A percentile compares a stretch with the other conserved stretches of the same genome.
Conservation (phyloP, 1,140 invertebrate species). For the Drosophila funebris region DNA sequence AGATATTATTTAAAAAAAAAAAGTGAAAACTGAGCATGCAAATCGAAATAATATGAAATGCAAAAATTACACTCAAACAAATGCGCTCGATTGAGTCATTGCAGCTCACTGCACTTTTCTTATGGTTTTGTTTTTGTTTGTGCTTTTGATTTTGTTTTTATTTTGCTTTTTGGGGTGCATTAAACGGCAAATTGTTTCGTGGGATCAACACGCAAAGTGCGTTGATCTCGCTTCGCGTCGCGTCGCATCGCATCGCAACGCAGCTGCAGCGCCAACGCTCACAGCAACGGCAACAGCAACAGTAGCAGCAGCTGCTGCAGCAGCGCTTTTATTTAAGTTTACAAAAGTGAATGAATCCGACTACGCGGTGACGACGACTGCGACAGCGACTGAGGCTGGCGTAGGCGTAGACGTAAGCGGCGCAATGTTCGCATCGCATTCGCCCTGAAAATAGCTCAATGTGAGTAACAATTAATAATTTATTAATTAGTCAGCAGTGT, state of each 20-base stretch:
- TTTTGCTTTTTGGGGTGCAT: constrained; percentile 70
- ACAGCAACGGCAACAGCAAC: constrained; percentile 20
- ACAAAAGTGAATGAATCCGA: constrained; percentile 73
- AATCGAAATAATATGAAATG: constrained; percentile 49
- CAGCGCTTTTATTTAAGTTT: constrained; percentile 44
- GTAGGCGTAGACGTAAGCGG: constrained; percentile 29
- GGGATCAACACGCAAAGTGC: constrained; percentile 78
- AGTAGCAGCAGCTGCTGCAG: constrained; percentile 8
- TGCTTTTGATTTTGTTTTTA: constrained; percentile 35
- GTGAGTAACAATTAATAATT: constrained; percentile 72
- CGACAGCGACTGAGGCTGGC: not conserved
- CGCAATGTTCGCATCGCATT: constrained; percentile 29
- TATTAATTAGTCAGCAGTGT: constrained; percentile 54
- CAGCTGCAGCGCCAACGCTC: not conserved
- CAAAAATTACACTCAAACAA: constrained; percentile 42
- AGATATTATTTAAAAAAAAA: constrained; percentile 40
- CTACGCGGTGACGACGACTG: constrained; percentile 14
- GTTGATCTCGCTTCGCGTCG: constrained; percentile 71
- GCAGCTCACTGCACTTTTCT: constrained; percentile 46
- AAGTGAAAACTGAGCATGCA: constrained; percentile 52
- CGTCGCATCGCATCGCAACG: too few relatives aligned
- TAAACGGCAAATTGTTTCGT: constrained; percentile 82
- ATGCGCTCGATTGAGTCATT: constrained; percentile 52
- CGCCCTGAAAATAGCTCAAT: constrained; percentile 64
- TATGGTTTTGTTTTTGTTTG: constrained; percentile 36